phyloP scores from a whole-genome alignment of 2,113 vertebrate genomes.

The Mobula birostris region DNA sequence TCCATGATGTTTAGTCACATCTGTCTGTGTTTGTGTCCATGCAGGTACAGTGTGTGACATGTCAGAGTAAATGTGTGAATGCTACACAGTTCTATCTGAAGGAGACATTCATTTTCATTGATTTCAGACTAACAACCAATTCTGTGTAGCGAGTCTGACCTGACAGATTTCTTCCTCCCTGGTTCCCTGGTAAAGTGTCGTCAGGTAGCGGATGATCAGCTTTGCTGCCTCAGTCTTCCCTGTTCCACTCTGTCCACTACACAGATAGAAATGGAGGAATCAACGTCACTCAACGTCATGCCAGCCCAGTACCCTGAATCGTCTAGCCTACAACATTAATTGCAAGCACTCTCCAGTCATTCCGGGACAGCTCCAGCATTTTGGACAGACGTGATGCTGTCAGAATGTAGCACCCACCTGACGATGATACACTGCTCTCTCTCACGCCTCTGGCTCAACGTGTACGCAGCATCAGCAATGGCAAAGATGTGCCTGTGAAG shows the following conservation, averaged over 20 bases:
- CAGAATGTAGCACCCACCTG: constrained; percentile 55
- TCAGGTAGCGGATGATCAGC: constrained; percentile 70
- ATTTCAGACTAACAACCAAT: background rate
- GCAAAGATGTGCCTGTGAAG: constrained; percentile 75
- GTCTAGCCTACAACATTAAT: background rate
- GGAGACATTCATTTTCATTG: background rate
- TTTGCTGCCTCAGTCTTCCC: constrained; percentile 83
- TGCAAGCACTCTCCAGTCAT: background rate
- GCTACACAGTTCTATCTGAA: background rate
- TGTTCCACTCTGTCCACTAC: constrained; percentile 80
- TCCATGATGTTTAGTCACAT: too few species aligned
- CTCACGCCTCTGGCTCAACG: constrained; percentile 58
- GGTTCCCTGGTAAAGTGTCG: constrained; percentile 56
- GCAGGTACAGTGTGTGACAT: background rate
- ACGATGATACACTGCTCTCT: constrained; percentile 74
- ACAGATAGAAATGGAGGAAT: constrained; percentile 41
- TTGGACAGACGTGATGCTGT: too few species aligned
- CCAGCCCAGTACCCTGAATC: background rate
- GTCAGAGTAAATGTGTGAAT: background rate
- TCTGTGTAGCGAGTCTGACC: constrained; percentile 51
- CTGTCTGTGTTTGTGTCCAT: background rate
- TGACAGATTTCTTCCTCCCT: constrained; percentile 52
- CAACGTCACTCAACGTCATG: background rate
- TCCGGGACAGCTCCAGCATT: background rate
- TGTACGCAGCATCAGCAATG: constrained; percentile 64